Conservation (phyloP, 2,888 invertebrate species). For the Pemphredon lugubris region DNA sequence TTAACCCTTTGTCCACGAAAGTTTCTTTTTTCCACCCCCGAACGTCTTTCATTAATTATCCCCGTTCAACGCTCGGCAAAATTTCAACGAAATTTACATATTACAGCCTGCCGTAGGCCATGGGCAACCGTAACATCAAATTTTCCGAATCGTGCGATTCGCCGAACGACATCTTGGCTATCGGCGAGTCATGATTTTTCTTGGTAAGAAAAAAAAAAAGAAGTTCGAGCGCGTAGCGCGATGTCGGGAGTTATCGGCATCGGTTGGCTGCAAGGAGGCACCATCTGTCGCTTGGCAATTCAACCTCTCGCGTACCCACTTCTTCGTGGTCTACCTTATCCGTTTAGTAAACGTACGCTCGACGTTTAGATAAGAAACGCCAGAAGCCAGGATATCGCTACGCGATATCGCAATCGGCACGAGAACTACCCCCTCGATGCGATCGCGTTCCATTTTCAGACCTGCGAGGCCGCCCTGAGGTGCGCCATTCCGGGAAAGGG, state of each 20-base stretch:
- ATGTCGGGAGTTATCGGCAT: slow-evolving; percentile 14
- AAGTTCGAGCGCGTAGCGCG: neutral
- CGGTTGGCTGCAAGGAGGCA: slow-evolving; percentile 62
- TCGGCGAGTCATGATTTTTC: too few species aligned
- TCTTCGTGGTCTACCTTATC: slow-evolving; percentile 59
- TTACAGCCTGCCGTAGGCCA: too few species aligned
- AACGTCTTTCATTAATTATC: too few species aligned
- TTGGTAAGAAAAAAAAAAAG: too few species aligned
- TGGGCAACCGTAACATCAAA: too few species aligned
- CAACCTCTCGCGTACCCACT: slow-evolving; percentile 48
- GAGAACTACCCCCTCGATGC: slow-evolving; percentile 17
- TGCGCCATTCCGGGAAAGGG: slow-evolving; percentile 82
- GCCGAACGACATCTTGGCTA: too few species aligned
- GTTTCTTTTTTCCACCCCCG: too few species aligned
- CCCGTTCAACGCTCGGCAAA: too few species aligned
- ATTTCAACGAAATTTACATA: too few species aligned
- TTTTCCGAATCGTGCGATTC: too few species aligned
- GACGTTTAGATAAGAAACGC: slow-evolving; percentile 48
- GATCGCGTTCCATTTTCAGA: slow-evolving; percentile 68
- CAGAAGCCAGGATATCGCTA: slow-evolving; percentile 30
- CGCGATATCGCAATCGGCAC: slow-evolving; percentile 50
- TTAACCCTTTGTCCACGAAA: too few species aligned
- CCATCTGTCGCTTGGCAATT: slow-evolving; percentile 64
- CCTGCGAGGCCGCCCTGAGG: slow-evolving; percentile 82
- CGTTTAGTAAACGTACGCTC: slow-evolving; percentile 50